Evolutionary conservation across 2,797 vertebrate genomes (phyloP), one percentile per base, ranked within the genome.

Genomic region (Vultur gryphus): DNA sequence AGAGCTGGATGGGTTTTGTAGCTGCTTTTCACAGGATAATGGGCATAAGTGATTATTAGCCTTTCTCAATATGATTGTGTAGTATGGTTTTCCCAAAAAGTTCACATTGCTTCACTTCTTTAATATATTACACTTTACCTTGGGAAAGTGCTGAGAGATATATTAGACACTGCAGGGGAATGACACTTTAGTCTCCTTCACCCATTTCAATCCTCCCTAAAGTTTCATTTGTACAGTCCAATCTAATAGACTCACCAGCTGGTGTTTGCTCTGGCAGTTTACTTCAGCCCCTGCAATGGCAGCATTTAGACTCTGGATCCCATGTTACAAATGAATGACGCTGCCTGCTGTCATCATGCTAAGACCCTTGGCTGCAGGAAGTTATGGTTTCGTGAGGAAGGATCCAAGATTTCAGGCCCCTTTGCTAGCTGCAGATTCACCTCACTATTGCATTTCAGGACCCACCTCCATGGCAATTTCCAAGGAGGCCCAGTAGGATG

Each of bases 301-400:
- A 95, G 10, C 39, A 31, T 41, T 85, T 75, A 61, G 37, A 37
- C 14, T 33, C 54, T 67, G 57, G 57, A 81, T 73, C 28, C 52
- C 33, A 7, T 7, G 4, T 55, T 52, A 29, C 0, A 1, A 51
- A 55, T 58, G 26, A 18, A 72, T 21, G 21, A 11, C 54, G 28
- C 19, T 51, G 46, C 57, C 67, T 48, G 24, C 28, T 41, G 17
- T 15, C 7, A 3, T 43, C 33, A 39, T 0, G 0, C 49, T 75
- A 59, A 87, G 31, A 25, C 14, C 13, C n/a, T 51, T 44, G 57
- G 9, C 37, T 67, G 24, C n/a, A 77, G 46, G 21, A 25, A 35
- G 8, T 24, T 76, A 6, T 4, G 4, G 26, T 39, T 84, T 65
- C 55, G 52, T 26, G 29, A 65, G 23, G 61, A 78, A 66, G 37